Evolutionary conservation across 2,888 invertebrate genomes (phyloP).

Genomic region (Ichneumoninae sp.): DNA sequence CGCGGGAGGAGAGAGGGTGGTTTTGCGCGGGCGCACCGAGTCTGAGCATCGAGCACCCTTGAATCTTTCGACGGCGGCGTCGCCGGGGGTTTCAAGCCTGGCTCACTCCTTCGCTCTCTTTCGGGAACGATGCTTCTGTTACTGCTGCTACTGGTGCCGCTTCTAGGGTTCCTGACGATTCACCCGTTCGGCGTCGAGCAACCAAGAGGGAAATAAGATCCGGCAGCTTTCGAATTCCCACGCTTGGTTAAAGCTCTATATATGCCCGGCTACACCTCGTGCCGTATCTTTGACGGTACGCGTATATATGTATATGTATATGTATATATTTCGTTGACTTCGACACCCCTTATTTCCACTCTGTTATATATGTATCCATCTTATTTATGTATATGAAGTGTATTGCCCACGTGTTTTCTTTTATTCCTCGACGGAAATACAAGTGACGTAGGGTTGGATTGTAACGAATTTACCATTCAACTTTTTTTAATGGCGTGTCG

Average conservation of each 20-base stretch:
- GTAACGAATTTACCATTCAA: too few species aligned
- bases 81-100: constrained; percentile 52
- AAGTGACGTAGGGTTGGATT: too few species aligned
- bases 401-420: neutral
- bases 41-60: constrained; percentile 65
- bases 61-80: constrained; percentile 65
- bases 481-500: too few species aligned
- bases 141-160: neutral
- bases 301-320: constrained; percentile 4
- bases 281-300: neutral
- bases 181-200: constrained; percentile 38
- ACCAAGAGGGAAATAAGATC: constrained; percentile 60
- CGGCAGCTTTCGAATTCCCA: constrained; percentile 54
- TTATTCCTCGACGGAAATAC: neutral
- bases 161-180: constrained; percentile 24
- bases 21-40: constrained; percentile 66
- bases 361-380: neutral
- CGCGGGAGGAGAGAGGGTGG: constrained; percentile 18
- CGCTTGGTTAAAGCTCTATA: constrained; percentile 48
- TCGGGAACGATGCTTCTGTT: constrained; percentile 29
- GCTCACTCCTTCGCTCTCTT: constrained; percentile 45
- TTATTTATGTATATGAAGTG: neutral
- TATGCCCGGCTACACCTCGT: constrained; percentile 5
- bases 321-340: constrained; percentile 42
- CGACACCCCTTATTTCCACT: constrained; percentile 26